These are phyloP conservation scores for Onchidella celtica DNA, from an alignment of 2,888 invertebrate species.

Conservation along the genomic window DNA sequence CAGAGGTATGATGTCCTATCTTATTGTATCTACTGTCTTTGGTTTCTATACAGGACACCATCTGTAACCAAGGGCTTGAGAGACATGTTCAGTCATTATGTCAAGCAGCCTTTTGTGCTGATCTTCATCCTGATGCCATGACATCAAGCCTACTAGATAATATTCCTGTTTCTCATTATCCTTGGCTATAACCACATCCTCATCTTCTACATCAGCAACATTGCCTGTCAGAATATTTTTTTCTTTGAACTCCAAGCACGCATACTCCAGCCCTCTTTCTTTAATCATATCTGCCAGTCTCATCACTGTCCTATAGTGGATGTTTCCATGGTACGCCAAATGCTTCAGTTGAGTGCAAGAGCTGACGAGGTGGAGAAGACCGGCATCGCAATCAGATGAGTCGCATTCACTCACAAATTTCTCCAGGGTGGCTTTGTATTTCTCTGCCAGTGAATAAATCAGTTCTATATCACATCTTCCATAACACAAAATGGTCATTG, in stretches of 20 bases:
- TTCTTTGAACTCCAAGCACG: conserved; percentile 62
- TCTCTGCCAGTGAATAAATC: conserved; percentile 58
- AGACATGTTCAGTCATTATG: conserved; percentile 38
- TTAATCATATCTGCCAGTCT: conserved; percentile 55
- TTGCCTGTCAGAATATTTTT: conserved; percentile 57
- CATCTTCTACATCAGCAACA: conserved; percentile 53
- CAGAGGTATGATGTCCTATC: too few relatives aligned
- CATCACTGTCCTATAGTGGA: conserved; percentile 58
- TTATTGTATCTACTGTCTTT: too few relatives aligned
- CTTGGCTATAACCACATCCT: conserved; percentile 61
- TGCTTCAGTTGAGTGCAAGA: conserved; percentile 58
- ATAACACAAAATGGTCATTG: conserved; percentile 63
- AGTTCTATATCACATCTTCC: conserved; percentile 60
- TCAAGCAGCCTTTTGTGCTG: conserved; percentile 18
- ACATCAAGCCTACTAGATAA: conserved; percentile 14
- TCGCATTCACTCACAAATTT: conserved; percentile 64
- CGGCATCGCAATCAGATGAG: conserved; percentile 57
- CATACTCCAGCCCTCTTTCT: conserved; percentile 55
- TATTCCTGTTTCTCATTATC: conserved; percentile 36
- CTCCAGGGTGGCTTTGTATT: conserved; percentile 59
- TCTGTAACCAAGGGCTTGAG: conserved; percentile 28
- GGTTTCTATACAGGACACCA: too few relatives aligned
- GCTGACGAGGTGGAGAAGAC: conserved; percentile 57
- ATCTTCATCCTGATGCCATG: conserved; percentile 44
- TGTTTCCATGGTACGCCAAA: conserved; percentile 63